Base-by-base conservation (phyloP, 2,797 vertebrate species). In the Knipowitschia caucasica region DNA sequence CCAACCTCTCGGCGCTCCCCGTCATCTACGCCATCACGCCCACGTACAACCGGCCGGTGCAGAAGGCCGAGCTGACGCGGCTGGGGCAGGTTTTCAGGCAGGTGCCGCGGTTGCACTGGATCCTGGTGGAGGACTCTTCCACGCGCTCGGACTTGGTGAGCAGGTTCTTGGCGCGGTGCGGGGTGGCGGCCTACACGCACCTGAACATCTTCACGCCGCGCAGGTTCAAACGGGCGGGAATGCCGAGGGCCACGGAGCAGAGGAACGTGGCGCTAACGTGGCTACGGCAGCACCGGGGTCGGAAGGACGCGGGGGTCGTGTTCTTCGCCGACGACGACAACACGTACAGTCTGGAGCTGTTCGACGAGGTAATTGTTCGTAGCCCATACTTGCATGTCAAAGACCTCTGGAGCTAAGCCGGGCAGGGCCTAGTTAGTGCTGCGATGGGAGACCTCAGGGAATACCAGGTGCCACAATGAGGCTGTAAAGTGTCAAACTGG, bases 301-400 rank as follows among this genome's bases (percentile, higher is more conserved):
- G 12, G 18, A 76, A 86, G 14, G 91, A 94, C 68, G 34, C 88
- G 2, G 96, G 95, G 0, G 94, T 98, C 69, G 93, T 99, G 35
- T 99, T 94, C 85, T 99, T 99, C 85, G 96, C 96, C 7, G 96
- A 99, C 78, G 96, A 99, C 67, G 96, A 99, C 88, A 99, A 99
- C 90, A 98, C 95, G 27, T 99, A 99, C 89, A 99, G 96, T 56
- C 90, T 99, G 83, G 95, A 99, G 89, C 93, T 99, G 56, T 98
- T 98, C 66, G 92, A 95, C 34, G 96, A 98, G 96, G 96, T 98
- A 59, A n/a, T n/a, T n/a, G n/a, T n/a, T n/a, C n/a, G n/a, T n/a
- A n/a, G n/a, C n/a, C n/a, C n/a, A n/a, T n/a, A n/a, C n/a, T n/a
- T n/a, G n/a, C n/a, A n/a, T n/a, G n/a, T n/a, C n/a, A n/a, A n/a